These are phyloP conservation scores for Rotaria socialis DNA, from an alignment of 2,888 invertebrate genomes.

Conservation along the genomic window DNA sequence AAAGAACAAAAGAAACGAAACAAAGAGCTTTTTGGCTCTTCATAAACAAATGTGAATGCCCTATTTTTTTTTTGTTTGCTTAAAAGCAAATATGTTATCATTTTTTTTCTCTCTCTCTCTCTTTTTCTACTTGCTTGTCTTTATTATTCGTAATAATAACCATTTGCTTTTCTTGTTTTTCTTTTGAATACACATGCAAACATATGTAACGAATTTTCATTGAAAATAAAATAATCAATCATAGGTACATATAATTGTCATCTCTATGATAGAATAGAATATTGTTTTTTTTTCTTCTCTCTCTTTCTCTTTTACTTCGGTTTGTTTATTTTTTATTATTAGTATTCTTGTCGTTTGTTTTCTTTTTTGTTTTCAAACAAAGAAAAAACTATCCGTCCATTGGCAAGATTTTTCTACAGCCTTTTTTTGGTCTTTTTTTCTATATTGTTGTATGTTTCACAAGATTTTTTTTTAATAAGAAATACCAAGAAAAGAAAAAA, in stretches of 20 bases:
- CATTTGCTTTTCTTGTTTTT: not conserved
- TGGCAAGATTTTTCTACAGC: not conserved
- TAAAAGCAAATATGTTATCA: conserved; percentile 23
- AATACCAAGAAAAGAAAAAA: not conserved
- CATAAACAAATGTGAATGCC: not conserved
- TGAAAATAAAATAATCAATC: not conserved
- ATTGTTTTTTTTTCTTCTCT: not conserved
- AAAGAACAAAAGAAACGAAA: no score
- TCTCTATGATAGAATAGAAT: not conserved
- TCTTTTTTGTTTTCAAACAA: not conserved
- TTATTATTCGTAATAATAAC: not conserved
- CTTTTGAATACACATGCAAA: not conserved
- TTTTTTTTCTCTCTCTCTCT: not conserved
- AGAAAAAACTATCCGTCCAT: not conserved
- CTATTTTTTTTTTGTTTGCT: not conserved
- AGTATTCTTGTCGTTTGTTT: not conserved
- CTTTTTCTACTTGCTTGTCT: not conserved
- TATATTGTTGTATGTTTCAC: not conserved
- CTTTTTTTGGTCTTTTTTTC: not conserved
- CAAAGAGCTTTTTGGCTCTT: no score
- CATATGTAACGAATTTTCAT: not conserved
- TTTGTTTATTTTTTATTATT: not conserved
- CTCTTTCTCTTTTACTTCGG: not conserved
- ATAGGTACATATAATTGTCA: no score
- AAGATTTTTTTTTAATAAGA: not conserved